Percentiles rank a stretch among this genome's conserved stretches.
Evolutionary conservation across 2,797 vertebrate genomes (phyloP).

Genomic region (Melanogrammus aeglefinus): DNA sequence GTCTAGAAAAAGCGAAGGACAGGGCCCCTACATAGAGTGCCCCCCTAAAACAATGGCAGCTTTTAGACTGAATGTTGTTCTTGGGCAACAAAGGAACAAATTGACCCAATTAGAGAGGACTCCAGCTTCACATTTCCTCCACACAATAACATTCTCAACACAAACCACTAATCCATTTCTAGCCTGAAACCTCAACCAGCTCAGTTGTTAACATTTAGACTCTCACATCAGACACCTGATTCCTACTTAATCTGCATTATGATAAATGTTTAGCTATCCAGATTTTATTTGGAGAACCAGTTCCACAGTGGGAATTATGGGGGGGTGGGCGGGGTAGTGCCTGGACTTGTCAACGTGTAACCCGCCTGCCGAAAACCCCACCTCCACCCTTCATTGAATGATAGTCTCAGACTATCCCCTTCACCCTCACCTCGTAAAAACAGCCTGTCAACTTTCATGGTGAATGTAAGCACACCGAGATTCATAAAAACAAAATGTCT

Average conservation of each 20-base stretch:
- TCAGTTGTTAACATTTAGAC: slow-evolving; percentile 9
- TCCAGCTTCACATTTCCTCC: slow-evolving; percentile 33
- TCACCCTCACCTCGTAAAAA: too few species aligned
- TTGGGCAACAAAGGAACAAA: slow-evolving; percentile 63
- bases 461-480: too few species aligned
- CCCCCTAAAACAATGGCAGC: slow-evolving; percentile 59
- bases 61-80: slow-evolving; percentile 55
- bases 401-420: not conserved
- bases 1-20: slow-evolving; percentile 13
- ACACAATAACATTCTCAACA: slow-evolving; percentile 32
- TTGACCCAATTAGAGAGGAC: slow-evolving; percentile 37
- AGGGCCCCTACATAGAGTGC: slow-evolving; percentile 45
- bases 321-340: not conserved
- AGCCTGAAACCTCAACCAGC: too few species aligned
- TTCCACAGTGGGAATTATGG: not conserved
- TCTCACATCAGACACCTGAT: slow-evolving; percentile 23
- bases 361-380: too few species aligned
- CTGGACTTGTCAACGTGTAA: slow-evolving; percentile 4
- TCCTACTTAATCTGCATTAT: not conserved
- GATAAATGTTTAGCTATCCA: not conserved
- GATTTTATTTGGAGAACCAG: not conserved
- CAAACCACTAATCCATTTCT: not conserved
- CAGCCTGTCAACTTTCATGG: too few species aligned
- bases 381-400: not conserved
- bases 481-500: too few species aligned